Evolutionary conservation across 2,888 invertebrate species (phyloP), one percentile per base, ranked within the genome.

Genomic region (Athalia rosae): DNA sequence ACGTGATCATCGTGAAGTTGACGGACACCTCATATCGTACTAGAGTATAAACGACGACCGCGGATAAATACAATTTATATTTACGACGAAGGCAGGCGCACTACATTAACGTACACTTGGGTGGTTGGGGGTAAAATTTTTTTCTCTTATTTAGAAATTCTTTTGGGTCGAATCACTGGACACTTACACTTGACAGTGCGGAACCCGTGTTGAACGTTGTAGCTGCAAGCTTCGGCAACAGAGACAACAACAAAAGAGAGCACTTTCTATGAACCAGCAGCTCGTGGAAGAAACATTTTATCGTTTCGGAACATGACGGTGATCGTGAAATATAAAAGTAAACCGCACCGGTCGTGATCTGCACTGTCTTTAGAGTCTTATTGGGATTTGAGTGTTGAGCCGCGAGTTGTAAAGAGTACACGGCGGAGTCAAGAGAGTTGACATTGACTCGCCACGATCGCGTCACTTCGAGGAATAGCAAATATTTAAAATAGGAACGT

Each of bases 101-200:
- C 28, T 28, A 28, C 28, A 28, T 28, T 28, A 28, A 28, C 28
- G 28, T 28, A 1, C 28, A 28, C 28, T 28, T 2, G 28, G 28
- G 28, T 2, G 28, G 28, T 28, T 28, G 28, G 28, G 28, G 28
- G 11, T 11, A 67, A 50, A 28, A 47, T 64, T 53, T 53, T n/a
- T 50, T 67, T 53, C 28, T 28, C 28, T 28, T 28, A 28, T 28
- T 28, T 28, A 0, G 28, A 28, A 28, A 28, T 28, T 28, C 28
- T 28, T 28, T 28, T 2, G 28, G 2, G 28, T 28, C 28, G 28
- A 13, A 15, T 50, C 53, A 15, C 63, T 53, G 50, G 63, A 76
- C 71, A 88, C 87, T 87, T 85, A 88, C 88, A 80, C 79, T 87
- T 53, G 88, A 87, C 41, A 88, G 82, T 87, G 84, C 79, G 84